phyloP scores from a whole-genome alignment of 1,140 invertebrate species.

The Amyelois transitella region DNA sequence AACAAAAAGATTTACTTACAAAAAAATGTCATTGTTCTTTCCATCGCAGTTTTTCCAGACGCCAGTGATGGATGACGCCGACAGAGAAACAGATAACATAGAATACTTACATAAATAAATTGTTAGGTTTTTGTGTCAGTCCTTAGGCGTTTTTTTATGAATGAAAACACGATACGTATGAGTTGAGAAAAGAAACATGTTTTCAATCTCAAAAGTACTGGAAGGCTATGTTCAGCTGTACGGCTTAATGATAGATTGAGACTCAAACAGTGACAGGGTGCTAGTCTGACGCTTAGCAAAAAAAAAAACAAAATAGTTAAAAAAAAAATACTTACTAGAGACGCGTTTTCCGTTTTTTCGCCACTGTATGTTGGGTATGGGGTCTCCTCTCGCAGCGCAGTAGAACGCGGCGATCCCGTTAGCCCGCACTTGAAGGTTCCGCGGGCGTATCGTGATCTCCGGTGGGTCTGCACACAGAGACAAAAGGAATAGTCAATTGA shows the following conservation, averaged over 20 bases:
- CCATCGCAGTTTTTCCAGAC: not conserved
- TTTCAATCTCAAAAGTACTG: no score
- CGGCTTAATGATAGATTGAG: no score
- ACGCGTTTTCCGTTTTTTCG: constrained; percentile 91
- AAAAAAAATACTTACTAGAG: constrained; percentile 77
- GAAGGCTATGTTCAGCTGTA: no score
- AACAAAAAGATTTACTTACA: not conserved
- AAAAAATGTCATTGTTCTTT: not conserved
- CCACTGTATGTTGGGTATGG: constrained; percentile 91
- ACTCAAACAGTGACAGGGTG: no score
- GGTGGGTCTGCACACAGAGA: constrained; percentile 85
- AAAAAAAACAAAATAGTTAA: no score
- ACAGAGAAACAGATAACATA: not conserved
- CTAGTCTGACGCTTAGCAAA: no score
- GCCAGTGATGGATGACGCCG: not conserved
- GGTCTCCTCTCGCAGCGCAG: constrained; percentile 94
- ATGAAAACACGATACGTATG: no score
- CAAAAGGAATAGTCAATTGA: constrained; percentile 34
- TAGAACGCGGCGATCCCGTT: constrained; percentile 96
- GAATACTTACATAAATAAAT: not conserved
- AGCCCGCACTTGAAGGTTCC: constrained; percentile 90
- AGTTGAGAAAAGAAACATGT: no score
- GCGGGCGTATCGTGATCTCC: constrained; percentile 89
- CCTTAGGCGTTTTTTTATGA: no score
- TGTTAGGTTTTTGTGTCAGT: not conserved